Evolutionary conservation across 2,888 invertebrate species (phyloP).

Genomic region (Sesamia inferens): DNA sequence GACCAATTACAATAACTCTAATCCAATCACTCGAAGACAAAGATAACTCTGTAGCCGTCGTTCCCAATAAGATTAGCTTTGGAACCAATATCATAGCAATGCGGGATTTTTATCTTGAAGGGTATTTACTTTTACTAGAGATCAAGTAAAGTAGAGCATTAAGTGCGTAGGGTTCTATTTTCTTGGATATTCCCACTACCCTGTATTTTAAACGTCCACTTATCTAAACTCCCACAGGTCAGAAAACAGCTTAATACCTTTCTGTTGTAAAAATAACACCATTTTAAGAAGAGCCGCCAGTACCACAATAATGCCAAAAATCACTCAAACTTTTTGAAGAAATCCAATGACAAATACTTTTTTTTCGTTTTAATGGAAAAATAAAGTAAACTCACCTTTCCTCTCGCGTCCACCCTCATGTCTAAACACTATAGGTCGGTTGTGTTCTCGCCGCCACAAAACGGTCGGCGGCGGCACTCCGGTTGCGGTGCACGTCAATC

Average conservation of each 20-base stretch:
- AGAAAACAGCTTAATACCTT: neutral
- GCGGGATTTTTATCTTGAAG: neutral
- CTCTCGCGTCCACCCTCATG: constrained; percentile 93
- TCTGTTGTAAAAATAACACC: neutral
- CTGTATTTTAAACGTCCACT: neutral
- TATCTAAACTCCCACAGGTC: neutral
- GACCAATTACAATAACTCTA: constrained; percentile 30
- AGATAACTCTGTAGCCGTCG: constrained; percentile 13
- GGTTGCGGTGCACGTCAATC: constrained; percentile 94
- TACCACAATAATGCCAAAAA: neutral
- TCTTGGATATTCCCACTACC: neutral
- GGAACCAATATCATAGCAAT: neutral
- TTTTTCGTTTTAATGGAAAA: neutral
- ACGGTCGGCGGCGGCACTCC: constrained; percentile 95
- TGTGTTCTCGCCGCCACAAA: constrained; percentile 95
- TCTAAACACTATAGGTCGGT: constrained; percentile 93
- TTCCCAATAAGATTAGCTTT: constrained; percentile 28
- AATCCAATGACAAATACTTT: too few relatives aligned
- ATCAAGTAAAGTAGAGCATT: too few relatives aligned
- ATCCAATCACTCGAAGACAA: constrained; percentile 33
- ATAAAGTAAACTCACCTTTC: constrained; percentile 89
- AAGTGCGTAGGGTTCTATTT: too few relatives aligned
- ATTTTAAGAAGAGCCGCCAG: neutral
- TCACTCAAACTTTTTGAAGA: neutral
- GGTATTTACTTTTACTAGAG: too few relatives aligned